These are phyloP conservation scores for Cisticola juncidis DNA, from an alignment of 2,113 vertebrate genomes.

Conservation along the genomic window DNA sequence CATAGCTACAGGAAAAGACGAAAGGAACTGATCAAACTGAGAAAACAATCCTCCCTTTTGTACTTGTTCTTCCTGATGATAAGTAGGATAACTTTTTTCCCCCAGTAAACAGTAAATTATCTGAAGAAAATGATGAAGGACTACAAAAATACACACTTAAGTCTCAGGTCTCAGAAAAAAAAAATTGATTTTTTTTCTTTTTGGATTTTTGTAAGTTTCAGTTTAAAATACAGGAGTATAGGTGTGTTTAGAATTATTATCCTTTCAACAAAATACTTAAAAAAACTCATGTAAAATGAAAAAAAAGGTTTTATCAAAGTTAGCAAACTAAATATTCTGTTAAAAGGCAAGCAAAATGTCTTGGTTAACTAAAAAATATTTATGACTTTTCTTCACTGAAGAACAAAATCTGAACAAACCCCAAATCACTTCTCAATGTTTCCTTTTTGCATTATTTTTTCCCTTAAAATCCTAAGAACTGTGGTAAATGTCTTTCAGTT, in stretches of 20 bases:
- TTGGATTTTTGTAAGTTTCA: neutral
- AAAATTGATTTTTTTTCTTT: rapidly evolving
- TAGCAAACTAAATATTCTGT: neutral
- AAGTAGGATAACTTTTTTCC: neutral
- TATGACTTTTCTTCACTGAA: neutral
- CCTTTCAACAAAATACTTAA: neutral
- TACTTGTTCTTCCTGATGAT: neutral
- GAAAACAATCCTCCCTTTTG: neutral
- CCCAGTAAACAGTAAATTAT: neutral
- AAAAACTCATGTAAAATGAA: neutral
- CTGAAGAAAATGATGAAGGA: neutral
- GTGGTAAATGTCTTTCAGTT: neutral
- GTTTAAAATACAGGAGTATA: neutral
- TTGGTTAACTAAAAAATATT: neutral
- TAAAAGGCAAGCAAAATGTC: neutral
- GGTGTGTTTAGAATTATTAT: neutral
- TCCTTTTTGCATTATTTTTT: neutral
- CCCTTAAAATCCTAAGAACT: neutral
- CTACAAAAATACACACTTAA: neutral
- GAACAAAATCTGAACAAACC: neutral
- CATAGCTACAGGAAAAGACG: neutral
- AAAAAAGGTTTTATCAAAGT: neutral
- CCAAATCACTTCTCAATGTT: neutral
- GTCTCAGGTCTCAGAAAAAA: neutral
- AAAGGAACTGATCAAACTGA: neutral